These are phyloP conservation scores for Zenarchopterus dispar DNA, from an alignment of 2,797 vertebrate genomes.

Conservation along the genomic window DNA sequence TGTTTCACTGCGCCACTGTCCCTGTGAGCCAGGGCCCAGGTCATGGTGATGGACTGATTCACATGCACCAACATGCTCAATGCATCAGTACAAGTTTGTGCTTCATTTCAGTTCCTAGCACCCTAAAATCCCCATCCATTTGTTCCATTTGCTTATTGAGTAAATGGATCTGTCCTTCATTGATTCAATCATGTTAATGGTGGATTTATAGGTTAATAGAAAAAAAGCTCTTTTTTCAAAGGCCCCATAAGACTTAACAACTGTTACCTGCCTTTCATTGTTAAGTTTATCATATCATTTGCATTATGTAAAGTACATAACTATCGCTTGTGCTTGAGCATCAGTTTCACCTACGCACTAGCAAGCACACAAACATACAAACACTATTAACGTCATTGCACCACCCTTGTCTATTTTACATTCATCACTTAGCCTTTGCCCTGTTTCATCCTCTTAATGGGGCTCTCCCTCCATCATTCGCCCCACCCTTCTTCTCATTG, in stretches of 20 bases:
- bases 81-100: conserved; percentile 18
- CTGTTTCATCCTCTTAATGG: conserved; percentile 52
- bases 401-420: conserved; percentile 39
- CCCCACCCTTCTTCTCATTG: conserved; percentile 30
- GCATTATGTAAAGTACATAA: conserved; percentile 12
- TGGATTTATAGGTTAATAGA: conserved; percentile 60
- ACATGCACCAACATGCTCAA: conserved; percentile 17
- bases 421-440: conserved; percentile 45
- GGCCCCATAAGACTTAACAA: conserved; percentile 41
- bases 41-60: conserved; percentile 63
- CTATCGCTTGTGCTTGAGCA: not conserved
- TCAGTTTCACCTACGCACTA: conserved; percentile 10
- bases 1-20: conserved; percentile 83
- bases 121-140: conserved; percentile 28
- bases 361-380: not conserved
- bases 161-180: conserved; percentile 32
- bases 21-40: conserved; percentile 81
- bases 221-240: conserved; percentile 36
- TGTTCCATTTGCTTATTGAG: conserved; percentile 23
- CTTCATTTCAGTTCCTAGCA: conserved; percentile 26
- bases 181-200: conserved; percentile 67
- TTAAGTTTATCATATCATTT: conserved; percentile 21
- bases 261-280: conserved; percentile 40
- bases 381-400: conserved; percentile 6
- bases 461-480: conserved; percentile 16